Percentiles rank a stretch among this genome's conserved stretches.
Conservation (phyloP, 1,140 invertebrate species). For the Megalonaias nervosa region DNA sequence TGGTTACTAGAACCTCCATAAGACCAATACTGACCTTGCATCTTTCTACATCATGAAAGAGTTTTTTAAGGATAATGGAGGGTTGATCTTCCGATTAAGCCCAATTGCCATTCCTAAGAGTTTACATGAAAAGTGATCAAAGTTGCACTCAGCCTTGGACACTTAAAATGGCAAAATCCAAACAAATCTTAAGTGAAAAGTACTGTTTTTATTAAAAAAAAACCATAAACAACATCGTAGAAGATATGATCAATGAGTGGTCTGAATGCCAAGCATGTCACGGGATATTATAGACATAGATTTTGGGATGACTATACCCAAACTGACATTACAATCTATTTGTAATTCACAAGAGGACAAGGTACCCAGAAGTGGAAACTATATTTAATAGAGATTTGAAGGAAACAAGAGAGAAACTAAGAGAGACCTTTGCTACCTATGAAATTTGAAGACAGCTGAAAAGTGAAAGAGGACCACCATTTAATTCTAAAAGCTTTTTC, state of each 20-base stretch:
- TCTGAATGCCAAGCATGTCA: conserved; percentile 35
- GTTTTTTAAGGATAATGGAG: conserved; percentile 20
- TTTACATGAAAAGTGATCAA: conserved; percentile 30
- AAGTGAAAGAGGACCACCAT: conserved; percentile 8
- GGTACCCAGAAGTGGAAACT: conserved; percentile 43
- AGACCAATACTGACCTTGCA: conserved; percentile 10
- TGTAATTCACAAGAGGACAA: conserved; percentile 49
- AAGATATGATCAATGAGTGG: conserved; percentile 37
- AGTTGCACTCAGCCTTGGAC: conserved; percentile 35
- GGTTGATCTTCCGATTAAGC: conserved; percentile 25
- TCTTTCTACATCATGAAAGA: conserved; percentile 24
- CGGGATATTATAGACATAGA: conserved; percentile 46
- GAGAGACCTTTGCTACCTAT: conserved; percentile 17
- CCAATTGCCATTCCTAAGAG: conserved; percentile 38
- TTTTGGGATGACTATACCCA: conserved; percentile 43
- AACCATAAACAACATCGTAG: conserved; percentile 32
- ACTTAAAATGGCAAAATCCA: conserved; percentile 44
- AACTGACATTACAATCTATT: conserved; percentile 40
- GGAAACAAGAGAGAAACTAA: conserved; percentile 2
- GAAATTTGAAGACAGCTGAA: not conserved
- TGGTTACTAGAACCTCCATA: conserved; percentile 12
- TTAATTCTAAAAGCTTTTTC: not conserved
- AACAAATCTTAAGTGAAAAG: conserved; percentile 38
- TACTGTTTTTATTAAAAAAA: conserved; percentile 47
- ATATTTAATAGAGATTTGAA: conserved; percentile 26